Base-by-base conservation (phyloP, 2,888 invertebrate species). In the Drosophila histrio region DNA sequence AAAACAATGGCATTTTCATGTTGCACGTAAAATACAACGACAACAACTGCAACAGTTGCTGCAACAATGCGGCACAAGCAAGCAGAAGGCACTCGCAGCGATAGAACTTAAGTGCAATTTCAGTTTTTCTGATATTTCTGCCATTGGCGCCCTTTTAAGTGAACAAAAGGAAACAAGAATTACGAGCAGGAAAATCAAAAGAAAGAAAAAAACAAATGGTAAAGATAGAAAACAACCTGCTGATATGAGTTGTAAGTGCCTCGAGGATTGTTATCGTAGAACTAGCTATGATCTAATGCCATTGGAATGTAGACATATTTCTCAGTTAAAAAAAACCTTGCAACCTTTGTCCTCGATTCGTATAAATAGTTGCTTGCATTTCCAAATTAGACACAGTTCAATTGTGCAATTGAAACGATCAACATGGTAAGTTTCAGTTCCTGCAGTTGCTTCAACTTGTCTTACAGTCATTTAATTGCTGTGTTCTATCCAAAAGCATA, bases 1-100 rank as follows among this genome's bases (percentile, higher is more conserved):
- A 61, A 82, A 85, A 85, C 87, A 85, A 85, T 87, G 87, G 83
- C 74, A 87, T 83, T 85, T 85, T 78, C 84, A 87, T 85, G 87
- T 85, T 78, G 78, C 78, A 86, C 86, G 77, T 78, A 53, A 84
- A 81, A 65, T 58, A 43, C 61, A 67, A 57, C 41, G 52, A 15
- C 52, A 39, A 44, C 57, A 59, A 36, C 22, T 22, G 38, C 64
- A 60, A 50, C 38, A 57, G 13, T 34, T 30, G 41, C 41, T 49
- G 30, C 41, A 43, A 49, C 24, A 28, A 34, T 22, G 19, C 39
- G 44, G 46, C 41, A 49, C 41, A 19, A 34, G 1, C 34, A 32
- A 26, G 22, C 41, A 66, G 53, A 47, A 58, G 62, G 61, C 54
- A 65, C 61, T 63, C 67, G 64, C 77, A 71, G 15, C 76, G 79